These are phyloP conservation scores for Rhamnusium bicolor DNA, from an alignment of 2,888 invertebrate species.

Conservation along the genomic window DNA sequence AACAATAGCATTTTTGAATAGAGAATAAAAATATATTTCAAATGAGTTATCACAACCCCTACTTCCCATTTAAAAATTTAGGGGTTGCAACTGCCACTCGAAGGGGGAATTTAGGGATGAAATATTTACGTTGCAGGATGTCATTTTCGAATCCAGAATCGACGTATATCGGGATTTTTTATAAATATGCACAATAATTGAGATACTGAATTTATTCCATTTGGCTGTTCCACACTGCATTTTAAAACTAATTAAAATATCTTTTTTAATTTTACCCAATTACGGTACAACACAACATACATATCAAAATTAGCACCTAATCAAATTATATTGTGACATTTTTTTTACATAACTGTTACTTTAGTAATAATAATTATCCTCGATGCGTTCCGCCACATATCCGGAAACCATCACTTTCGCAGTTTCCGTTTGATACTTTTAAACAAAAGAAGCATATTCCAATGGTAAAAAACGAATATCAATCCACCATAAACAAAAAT, in stretches of 20 bases:
- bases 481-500: conserved; percentile 14
- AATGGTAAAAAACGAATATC: conserved; percentile 7
- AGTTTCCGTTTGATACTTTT: conserved; percentile 44
- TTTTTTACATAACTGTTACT: conserved; percentile 26
- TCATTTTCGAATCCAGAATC: no score
- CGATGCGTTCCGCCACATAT: conserved; percentile 28
- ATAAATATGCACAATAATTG: no score
- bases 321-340: conserved; percentile 16
- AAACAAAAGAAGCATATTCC: conserved; percentile 45
- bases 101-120: no score
- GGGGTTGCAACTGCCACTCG: no score
- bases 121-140: no score
- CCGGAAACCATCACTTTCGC: conserved; percentile 49
- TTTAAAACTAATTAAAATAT: neutral
- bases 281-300: neutral
- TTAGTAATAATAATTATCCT: conserved; percentile 14
- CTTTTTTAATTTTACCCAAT: neutral
- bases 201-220: no score
- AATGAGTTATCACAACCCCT: no score
- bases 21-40: no score
- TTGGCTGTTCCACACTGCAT: no score
- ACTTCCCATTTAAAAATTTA: no score
- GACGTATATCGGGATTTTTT: no score
- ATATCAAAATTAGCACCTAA: neutral
- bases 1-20: no score